A percentile compares a stretch with the other conserved stretches of the same genome.
phyloP scores from a whole-genome alignment of 2,888 invertebrate genomes.

The Mactromeris polynyma region DNA sequence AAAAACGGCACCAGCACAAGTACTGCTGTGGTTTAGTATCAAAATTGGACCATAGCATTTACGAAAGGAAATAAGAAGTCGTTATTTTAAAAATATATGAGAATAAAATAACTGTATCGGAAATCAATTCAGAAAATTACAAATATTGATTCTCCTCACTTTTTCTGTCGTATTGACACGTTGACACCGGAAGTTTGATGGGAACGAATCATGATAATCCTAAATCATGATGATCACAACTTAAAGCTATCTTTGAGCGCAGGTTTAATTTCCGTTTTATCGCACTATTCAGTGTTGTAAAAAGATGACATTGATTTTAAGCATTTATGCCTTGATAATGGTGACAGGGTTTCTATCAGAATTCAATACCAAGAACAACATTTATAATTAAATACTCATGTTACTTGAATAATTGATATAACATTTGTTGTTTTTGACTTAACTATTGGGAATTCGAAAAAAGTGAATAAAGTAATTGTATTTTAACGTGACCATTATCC shows the following conservation, averaged over 20 bases:
- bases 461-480: not conserved
- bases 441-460: not conserved
- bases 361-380: not conserved
- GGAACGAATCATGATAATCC: slow-evolving; percentile 9
- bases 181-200: not conserved
- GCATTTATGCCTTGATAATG: not conserved
- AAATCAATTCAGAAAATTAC: not conserved
- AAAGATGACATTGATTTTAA: slow-evolving; percentile 13
- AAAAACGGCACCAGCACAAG: no score
- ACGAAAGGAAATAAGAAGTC: not conserved
- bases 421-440: no score
- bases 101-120: not conserved
- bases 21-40: no score
- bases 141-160: not conserved
- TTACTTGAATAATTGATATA: not conserved
- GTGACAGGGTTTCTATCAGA: not conserved
- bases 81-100: not conserved
- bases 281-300: not conserved
- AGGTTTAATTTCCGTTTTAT: slow-evolving; percentile 18
- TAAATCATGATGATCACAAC: not conserved
- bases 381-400: not conserved
- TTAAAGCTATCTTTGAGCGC: not conserved
- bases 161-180: not conserved
- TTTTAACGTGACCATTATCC: not conserved
- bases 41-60: no score